phyloP scores from a whole-genome alignment of 2,888 invertebrate genomes.

The Gymnosoma rotundatum region DNA sequence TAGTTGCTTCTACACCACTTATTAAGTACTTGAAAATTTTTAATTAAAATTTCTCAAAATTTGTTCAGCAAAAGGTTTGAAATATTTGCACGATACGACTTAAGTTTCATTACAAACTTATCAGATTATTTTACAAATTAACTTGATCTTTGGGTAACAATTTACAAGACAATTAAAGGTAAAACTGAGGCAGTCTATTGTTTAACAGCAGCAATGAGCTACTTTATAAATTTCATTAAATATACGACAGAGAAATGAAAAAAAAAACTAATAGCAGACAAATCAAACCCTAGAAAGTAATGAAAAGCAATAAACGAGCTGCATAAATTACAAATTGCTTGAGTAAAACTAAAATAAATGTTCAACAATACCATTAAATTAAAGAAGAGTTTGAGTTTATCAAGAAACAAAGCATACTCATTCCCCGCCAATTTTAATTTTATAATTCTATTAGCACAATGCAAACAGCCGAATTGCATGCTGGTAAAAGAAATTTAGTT shows the following conservation, averaged over 20 bases:
- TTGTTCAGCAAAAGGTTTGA: constrained; percentile 38
- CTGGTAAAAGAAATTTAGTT: too few relatives aligned
- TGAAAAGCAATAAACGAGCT: constrained; percentile 41
- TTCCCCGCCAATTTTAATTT: background rate
- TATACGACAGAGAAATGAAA: background rate
- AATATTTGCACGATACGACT: constrained; percentile 40
- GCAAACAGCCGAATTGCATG: too few relatives aligned
- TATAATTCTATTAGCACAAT: too few relatives aligned
- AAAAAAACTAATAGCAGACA: constrained; percentile 3
- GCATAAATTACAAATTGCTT: constrained; percentile 59
- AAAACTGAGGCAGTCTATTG: constrained; percentile 43
- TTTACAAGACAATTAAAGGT: constrained; percentile 62
- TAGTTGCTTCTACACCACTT: constrained; percentile 21
- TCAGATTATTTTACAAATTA: constrained; percentile 53
- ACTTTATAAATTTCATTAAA: constrained; percentile 45
- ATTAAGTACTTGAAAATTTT: constrained; percentile 54
- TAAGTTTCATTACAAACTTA: constrained; percentile 41
- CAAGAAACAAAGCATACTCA: background rate
- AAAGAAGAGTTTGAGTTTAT: constrained; percentile 12
- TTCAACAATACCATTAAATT: constrained; percentile 8
- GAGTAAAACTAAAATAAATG: constrained; percentile 53
- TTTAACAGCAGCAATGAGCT: constrained; percentile 28
- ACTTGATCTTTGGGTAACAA: constrained; percentile 64
- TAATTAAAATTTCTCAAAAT: constrained; percentile 63
- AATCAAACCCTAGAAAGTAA: constrained; percentile 22